Conservation (phyloP, 2,113 vertebrate genomes). For the Heteronetta atricapilla region DNA sequence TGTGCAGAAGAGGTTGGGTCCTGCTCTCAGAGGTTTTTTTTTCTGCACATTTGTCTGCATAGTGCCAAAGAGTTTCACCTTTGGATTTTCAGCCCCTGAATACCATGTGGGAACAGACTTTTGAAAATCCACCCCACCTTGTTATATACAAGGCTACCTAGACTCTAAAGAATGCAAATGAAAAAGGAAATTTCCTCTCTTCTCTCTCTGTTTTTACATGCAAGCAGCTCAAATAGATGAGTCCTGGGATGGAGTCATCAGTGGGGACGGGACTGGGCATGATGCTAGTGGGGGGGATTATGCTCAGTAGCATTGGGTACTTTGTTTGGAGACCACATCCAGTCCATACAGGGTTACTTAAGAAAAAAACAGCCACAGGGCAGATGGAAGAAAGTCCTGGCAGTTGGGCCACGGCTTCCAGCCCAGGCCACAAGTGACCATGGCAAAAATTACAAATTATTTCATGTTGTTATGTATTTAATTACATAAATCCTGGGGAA, state of each 20-base stretch:
- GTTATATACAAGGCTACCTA: neutral
- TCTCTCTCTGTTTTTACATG: neutral
- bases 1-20: neutral
- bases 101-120: neutral
- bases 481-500: neutral
- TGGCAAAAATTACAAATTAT: neutral
- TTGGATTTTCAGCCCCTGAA: neutral
- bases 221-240: neutral
- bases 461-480: neutral
- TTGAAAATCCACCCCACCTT: neutral
- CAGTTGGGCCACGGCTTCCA: neutral
- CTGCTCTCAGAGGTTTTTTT: neutral
- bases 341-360: fast-evolving
- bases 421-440: neutral
- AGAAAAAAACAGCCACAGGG: fast-evolving
- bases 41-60: neutral
- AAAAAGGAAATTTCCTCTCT: neutral
- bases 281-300: neutral
- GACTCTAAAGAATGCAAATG: neutral
- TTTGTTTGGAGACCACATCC: neutral
- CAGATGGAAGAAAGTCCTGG: neutral
- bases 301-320: neutral
- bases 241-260: neutral
- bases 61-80: neutral
- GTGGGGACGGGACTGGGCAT: neutral